Evolutionary conservation across 2,797 vertebrate genomes (phyloP), one percentile per base, ranked within the genome.

Genomic region (Typhlichthys subterraneus): DNA sequence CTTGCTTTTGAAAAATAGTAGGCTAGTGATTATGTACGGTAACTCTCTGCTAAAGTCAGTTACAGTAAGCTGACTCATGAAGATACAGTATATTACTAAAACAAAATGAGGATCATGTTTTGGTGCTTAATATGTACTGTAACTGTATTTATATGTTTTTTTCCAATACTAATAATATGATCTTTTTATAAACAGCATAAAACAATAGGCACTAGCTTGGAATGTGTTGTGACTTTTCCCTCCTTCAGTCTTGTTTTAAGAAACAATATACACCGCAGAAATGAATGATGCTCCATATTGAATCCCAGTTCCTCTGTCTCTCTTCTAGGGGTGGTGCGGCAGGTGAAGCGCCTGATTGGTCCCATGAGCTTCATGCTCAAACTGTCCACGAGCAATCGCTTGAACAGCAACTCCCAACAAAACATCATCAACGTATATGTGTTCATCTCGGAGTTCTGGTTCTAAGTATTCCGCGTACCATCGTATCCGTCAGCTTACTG

Each of bases 361-460:
- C 96, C 96, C 0, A 77, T 94, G 78, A 87, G 90, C 0, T 92
- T 94, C 0, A 64, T 94, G 60, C 89, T 99, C 88, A 98, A 94
- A 72, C 88, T 99, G 80, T 95, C 96, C 86, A 97, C 97, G 95
- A 96, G 94, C 79, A 97, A 97, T 0, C 93, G 97, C 77, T 76
- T 91, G 1, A 86, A 96, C 2, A 93, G 96, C 3, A 93, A 96
- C 59, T 94, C 95, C 5, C 92, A 96, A 72, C 94, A 95, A 56
- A 98, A 97, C 59, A 85, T 97, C 9, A 92, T 99, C 92, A 94
- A 96, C 0, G 94, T 98, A 38, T 94, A 97, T 76, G 90, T 98
- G 83, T 97, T 95, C 2, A 94, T 99, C 61, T 97, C 97, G 0
- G 96, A 98, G 87, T 98, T 95, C 80, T 98, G 97, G 97, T 99